Conservation (phyloP, 2,888 invertebrate species). For the Noctua janthina region DNA sequence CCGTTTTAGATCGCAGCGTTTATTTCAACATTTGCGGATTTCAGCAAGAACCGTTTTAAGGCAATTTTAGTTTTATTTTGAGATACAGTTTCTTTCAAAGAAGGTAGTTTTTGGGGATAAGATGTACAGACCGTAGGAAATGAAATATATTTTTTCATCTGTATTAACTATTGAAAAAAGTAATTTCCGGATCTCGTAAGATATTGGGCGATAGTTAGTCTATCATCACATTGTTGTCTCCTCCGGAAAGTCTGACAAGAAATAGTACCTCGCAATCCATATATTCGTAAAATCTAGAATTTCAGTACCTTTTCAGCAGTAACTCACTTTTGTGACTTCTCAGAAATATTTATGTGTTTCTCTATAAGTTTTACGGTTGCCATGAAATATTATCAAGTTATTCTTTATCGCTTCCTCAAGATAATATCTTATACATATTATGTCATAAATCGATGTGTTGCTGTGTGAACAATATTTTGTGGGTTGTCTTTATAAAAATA, state of each 20-base stretch:
- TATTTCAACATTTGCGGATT: not conserved
- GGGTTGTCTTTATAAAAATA: not conserved
- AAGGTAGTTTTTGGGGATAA: not conserved
- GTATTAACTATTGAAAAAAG: not conserved
- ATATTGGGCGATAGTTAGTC: not conserved
- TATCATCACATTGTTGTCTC: not conserved
- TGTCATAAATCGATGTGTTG: slow-evolving; percentile 43
- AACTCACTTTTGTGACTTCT: slow-evolving; percentile 39
- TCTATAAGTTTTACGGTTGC: slow-evolving; percentile 54
- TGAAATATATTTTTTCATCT: not conserved
- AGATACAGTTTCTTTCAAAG: not conserved
- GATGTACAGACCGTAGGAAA: not conserved
- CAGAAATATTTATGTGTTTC: slow-evolving; percentile 56
- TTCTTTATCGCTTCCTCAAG: slow-evolving; percentile 53
- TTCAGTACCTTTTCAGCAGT: not conserved
- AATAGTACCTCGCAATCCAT: not conserved
- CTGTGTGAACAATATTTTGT: not conserved
- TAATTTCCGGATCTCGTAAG: not conserved
- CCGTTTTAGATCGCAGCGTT: not conserved
- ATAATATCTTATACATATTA: no score
- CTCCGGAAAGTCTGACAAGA: not conserved
- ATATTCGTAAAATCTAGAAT: slow-evolving; percentile 16
- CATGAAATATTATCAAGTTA: slow-evolving; percentile 60
- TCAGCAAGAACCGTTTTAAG: not conserved
- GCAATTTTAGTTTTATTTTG: not conserved